Conservation (phyloP, 1,140 invertebrate genomes). For the Drosophila guanche region DNA sequence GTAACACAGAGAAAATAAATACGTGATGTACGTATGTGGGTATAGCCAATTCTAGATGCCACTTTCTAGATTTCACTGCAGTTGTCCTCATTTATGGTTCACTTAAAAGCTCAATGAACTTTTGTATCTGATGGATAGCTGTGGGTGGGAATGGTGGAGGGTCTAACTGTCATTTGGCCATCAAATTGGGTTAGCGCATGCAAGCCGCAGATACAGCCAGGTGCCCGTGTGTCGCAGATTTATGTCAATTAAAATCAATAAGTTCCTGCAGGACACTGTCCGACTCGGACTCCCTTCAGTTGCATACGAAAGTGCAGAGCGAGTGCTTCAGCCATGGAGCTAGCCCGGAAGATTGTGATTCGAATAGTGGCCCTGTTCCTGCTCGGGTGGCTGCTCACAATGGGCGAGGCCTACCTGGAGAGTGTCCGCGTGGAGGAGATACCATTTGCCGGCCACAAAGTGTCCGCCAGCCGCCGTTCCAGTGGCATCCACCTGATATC, state of each 20-base stretch:
- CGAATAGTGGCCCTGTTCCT: conserved; percentile 57
- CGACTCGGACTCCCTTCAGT: conserved; percentile 27
- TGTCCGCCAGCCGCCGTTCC: conserved; percentile 7
- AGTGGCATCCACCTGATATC: conserved; percentile 71
- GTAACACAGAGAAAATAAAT: not conserved
- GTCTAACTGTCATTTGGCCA: not conserved
- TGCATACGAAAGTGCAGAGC: conserved; percentile 9
- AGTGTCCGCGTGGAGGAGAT: conserved; percentile 73
- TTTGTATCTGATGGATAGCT: conserved; percentile 6
- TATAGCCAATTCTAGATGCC: too few species aligned
- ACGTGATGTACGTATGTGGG: too few species aligned
- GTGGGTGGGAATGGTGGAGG: not conserved
- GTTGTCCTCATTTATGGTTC: not conserved
- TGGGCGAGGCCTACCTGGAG: conserved; percentile 59
- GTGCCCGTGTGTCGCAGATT: conserved; percentile 10
- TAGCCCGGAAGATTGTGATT: conserved; percentile 50
- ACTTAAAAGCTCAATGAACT: conserved; percentile 38
- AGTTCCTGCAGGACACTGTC: conserved; percentile 39
- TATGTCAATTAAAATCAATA: conserved; percentile 73
- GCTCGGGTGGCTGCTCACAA: conserved; percentile 44
- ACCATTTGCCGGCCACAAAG: conserved; percentile 42
- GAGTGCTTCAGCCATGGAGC: conserved; percentile 39
- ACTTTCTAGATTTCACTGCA: too few species aligned
- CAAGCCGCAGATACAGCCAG: conserved; percentile 3
- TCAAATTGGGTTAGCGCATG: conserved; percentile 49